Conservation (phyloP, 2,888 invertebrate genomes). For the Drosophila anceps region DNA sequence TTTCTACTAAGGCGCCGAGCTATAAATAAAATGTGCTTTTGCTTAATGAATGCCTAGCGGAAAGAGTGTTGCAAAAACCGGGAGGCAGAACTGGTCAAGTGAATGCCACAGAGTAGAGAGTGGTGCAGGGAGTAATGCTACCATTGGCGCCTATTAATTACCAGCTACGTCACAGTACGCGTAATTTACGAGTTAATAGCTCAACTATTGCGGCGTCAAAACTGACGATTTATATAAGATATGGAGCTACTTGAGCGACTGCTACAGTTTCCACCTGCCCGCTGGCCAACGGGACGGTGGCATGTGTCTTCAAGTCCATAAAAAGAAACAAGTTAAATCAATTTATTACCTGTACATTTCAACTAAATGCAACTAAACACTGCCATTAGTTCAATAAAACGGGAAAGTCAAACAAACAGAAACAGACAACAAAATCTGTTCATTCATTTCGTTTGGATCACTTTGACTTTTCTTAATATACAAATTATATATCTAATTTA, state of each 20-base stretch:
- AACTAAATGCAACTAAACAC: constrained; percentile 15
- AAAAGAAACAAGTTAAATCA: constrained; percentile 26
- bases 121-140: not conserved
- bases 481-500: not conserved
- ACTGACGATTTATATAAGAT: constrained; percentile 48
- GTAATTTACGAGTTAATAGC: constrained; percentile 45
- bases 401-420: not conserved
- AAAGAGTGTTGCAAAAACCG: constrained; percentile 1
- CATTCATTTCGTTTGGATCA: not conserved
- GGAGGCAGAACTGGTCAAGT: constrained; percentile 12
- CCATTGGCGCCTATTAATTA: constrained; percentile 50
- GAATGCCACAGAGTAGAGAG: not conserved
- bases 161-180: constrained; percentile 20
- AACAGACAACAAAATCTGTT: not conserved
- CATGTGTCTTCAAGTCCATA: constrained; percentile 4
- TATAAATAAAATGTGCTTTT: constrained; percentile 18
- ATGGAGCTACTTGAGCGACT: not conserved
- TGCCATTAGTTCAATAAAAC: not conserved
- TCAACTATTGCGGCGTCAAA: constrained; percentile 20
- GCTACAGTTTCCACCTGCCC: constrained; percentile 14
- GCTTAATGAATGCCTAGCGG: constrained; percentile 1
- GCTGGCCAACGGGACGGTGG: constrained; percentile 1
- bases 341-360: constrained; percentile 9
- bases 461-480: not conserved
- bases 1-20: not conserved